Percentiles rank a stretch among this genome's conserved stretches.
phyloP scores from a whole-genome alignment of 2,113 vertebrate genomes.

The Cyprinodon variegatus region DNA sequence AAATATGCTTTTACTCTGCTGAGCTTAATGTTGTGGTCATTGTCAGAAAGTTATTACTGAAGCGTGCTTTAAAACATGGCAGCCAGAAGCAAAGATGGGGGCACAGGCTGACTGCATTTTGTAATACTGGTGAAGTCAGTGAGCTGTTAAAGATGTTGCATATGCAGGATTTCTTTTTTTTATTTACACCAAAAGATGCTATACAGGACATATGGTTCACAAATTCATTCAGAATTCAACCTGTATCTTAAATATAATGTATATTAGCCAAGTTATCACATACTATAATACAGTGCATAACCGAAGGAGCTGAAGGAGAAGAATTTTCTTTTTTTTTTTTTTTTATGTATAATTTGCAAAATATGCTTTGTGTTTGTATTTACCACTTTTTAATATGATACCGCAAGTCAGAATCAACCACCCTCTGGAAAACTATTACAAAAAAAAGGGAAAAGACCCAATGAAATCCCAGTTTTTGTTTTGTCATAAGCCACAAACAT shows the following conservation, averaged over 20 bases:
- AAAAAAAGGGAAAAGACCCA: too few species aligned
- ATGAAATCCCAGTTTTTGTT: too few species aligned
- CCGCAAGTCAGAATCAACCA: too few species aligned
- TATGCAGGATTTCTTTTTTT: not conserved
- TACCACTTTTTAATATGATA: not conserved
- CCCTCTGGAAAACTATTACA: too few species aligned
- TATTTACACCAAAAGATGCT: not conserved
- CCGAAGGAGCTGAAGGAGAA: not conserved
- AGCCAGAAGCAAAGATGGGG: not conserved
- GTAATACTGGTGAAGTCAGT: not conserved
- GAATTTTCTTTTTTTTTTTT: not conserved
- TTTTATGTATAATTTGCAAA: not conserved
- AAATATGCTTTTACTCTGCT: constrained; percentile 11
- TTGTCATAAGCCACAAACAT: too few species aligned
- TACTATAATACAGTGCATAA: not conserved
- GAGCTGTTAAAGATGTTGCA: not conserved
- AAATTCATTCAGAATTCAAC: not conserved
- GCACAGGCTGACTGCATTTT: not conserved
- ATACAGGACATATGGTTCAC: too few species aligned
- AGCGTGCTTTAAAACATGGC: constrained; percentile 3
- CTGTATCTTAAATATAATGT: not conserved
- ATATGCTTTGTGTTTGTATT: not conserved
- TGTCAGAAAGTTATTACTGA: not conserved
- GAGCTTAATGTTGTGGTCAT: not conserved
- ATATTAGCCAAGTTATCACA: not conserved